Percentiles rank a stretch among this genome's conserved stretches.
These are phyloP conservation scores for Phoeniculus purpureus DNA, from an alignment of 2,797 vertebrate species.

Conservation along the genomic window DNA sequence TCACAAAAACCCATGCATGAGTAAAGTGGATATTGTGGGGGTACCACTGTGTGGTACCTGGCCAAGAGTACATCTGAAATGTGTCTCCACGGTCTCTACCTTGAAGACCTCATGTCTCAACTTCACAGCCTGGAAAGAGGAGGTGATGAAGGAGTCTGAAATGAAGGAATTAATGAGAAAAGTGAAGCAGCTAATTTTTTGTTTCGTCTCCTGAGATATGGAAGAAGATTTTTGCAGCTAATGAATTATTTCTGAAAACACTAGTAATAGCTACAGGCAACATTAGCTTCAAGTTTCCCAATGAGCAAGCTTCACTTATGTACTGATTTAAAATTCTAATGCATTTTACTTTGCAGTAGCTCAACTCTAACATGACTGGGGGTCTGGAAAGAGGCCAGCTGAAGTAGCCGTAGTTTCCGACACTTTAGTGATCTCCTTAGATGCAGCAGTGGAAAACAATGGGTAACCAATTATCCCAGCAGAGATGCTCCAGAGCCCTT, in stretches of 20 bases:
- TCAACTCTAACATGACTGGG: conserved; percentile 9
- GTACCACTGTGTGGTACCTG: not conserved
- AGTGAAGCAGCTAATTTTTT: conserved; percentile 2
- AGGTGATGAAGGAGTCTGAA: not conserved
- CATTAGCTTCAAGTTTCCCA: conserved; percentile 47
- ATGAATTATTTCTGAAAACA: conserved; percentile 67
- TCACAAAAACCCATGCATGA: not conserved
- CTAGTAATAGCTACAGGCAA: conserved; percentile 40
- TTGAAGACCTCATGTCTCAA: not conserved
- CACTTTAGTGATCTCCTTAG: not conserved
- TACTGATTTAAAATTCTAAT: conserved; percentile 41
- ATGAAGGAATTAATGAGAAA: not conserved
- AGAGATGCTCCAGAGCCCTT: not conserved
- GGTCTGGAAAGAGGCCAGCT: conserved; percentile 42
- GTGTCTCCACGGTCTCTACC: not conserved
- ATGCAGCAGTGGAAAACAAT: not conserved
- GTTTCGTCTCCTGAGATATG: not conserved
- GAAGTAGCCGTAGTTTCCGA: not conserved
- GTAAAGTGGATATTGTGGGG: not conserved
- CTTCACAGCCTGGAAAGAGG: not conserved
- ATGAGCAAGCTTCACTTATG: conserved; percentile 36
- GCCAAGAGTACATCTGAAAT: not conserved
- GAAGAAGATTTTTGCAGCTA: conserved; percentile 38
- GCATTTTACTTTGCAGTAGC: conserved; percentile 46
- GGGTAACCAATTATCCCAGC: conserved; percentile 6